A percentile compares a stretch with the other conserved stretches of the same genome.
phyloP scores from a whole-genome alignment of 2,797 vertebrate species.

The Tadarida brasiliensis region DNA sequence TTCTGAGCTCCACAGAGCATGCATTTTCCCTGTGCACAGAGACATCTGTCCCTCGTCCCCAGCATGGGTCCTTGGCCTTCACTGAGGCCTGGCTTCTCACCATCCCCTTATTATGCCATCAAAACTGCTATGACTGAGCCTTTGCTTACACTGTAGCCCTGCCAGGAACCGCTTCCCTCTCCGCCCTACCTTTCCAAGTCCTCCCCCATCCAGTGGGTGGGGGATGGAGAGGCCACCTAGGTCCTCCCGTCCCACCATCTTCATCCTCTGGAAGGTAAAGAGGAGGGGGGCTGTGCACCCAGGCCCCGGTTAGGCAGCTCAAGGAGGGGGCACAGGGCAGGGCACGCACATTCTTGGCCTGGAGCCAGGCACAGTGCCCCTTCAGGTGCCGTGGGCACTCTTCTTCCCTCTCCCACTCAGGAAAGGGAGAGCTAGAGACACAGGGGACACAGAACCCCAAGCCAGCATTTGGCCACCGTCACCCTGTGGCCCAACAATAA shows the following conservation, averaged over 20 bases:
- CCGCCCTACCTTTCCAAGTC: neutral
- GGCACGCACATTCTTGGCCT: neutral
- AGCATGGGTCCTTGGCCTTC: neutral
- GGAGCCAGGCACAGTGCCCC: neutral
- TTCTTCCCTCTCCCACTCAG: neutral
- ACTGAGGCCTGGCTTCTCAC: neutral
- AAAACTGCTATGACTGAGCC: neutral
- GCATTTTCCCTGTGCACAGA: neutral
- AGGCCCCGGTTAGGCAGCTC: neutral
- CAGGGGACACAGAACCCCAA: neutral
- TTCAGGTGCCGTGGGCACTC: neutral
- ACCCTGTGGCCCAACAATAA: fast-evolving
- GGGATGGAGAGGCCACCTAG: neutral
- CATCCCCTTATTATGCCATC: too few species aligned
- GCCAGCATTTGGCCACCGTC: neutral
- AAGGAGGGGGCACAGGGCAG: fast-evolving
- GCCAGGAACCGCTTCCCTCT: neutral
- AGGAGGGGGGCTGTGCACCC: fast-evolving
- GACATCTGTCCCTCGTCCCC: neutral
- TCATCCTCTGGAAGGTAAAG: neutral
- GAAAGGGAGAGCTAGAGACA: neutral
- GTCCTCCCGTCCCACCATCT: neutral
- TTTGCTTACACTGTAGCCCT: neutral
- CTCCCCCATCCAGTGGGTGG: neutral
- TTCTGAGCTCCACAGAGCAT: neutral